A percentile compares a stretch with the other conserved stretches of the same genome.
Evolutionary conservation across 1,140 invertebrate genomes (phyloP).

Genomic region (Camponotus pennsylvanicus): DNA sequence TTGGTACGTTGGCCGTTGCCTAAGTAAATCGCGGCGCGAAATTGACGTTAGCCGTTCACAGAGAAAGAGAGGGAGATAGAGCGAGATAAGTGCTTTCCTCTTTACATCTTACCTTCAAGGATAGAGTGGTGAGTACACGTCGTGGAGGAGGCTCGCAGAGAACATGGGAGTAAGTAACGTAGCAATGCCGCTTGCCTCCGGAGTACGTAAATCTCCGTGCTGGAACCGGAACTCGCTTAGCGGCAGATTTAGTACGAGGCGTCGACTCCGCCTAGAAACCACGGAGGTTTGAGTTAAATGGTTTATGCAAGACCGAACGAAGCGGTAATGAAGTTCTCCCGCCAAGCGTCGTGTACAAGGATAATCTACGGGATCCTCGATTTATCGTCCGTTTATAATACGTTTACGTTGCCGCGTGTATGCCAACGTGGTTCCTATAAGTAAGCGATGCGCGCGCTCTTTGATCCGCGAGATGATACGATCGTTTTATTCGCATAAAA

Average conservation of each 20-base stretch:
- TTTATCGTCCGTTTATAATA: slow-evolving; percentile 85
- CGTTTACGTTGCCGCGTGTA: slow-evolving; percentile 71
- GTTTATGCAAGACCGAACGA: slow-evolving; percentile 86
- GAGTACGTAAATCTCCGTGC: slow-evolving; percentile 81
- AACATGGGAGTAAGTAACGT: slow-evolving; percentile 68
- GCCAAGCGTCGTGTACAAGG: slow-evolving; percentile 75
- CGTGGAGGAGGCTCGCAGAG: slow-evolving; percentile 54
- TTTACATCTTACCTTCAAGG: slow-evolving; percentile 42
- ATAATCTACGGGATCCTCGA: slow-evolving; percentile 83
- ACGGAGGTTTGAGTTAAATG: slow-evolving; percentile 85
- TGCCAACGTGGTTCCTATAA: slow-evolving; percentile 45
- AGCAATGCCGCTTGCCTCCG: slow-evolving; percentile 70
- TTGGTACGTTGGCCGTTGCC: slow-evolving; percentile 33
- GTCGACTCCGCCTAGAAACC: slow-evolving; percentile 84
- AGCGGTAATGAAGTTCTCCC: slow-evolving; percentile 85
- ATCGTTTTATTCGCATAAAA: slow-evolving; percentile 14
- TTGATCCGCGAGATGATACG: slow-evolving; percentile 55
- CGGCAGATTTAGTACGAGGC: slow-evolving; percentile 84
- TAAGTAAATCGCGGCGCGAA: slow-evolving; percentile 58
- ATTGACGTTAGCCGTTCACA: slow-evolving; percentile 45
- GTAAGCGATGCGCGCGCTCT: slow-evolving; percentile 5
- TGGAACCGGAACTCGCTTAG: slow-evolving; percentile 82
- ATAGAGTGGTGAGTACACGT: slow-evolving; percentile 61
- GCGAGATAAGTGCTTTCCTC: slow-evolving; percentile 28
- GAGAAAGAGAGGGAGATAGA: slow-evolving; percentile 31